phyloP scores from a whole-genome alignment of 2,113 vertebrate genomes.

The Gobiocypris rarus region DNA sequence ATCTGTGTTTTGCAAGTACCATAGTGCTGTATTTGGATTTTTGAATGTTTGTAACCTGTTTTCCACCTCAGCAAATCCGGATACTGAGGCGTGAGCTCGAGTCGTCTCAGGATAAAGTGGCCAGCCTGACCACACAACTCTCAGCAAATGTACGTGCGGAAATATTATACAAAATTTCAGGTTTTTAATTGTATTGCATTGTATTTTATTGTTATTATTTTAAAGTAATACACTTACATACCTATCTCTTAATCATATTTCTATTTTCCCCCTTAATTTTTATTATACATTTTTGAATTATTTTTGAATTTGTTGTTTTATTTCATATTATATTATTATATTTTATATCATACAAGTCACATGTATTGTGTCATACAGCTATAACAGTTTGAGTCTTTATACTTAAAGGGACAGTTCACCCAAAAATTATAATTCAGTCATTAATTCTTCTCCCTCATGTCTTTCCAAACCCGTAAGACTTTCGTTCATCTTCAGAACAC shows the following conservation, averaged over 20 bases:
- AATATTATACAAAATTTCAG: neutral
- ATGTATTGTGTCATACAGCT: neutral
- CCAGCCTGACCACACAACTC: constrained; percentile 90
- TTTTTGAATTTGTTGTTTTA: neutral
- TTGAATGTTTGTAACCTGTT: neutral
- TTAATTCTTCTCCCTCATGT: no score
- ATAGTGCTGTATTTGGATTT: neutral
- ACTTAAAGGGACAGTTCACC: no score
- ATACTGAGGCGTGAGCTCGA: constrained; percentile 92
- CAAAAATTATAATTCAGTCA: no score
- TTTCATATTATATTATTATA: neutral
- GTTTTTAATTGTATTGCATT: neutral
- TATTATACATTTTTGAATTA: neutral
- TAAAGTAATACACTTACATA: neutral
- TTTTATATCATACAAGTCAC: neutral
- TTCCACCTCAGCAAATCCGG: constrained; percentile 88
- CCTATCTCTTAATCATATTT: neutral
- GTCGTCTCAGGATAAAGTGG: constrained; percentile 96
- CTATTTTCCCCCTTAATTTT: neutral
- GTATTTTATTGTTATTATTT: neutral
- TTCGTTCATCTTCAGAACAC: no score
- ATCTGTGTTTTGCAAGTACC: neutral
- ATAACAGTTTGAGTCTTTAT: neutral
- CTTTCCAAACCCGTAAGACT: no score
- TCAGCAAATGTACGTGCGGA: constrained; percentile 88